These are phyloP conservation scores for Habrosyne pyritoides DNA, from an alignment of 2,888 invertebrate species.

Conservation along the genomic window DNA sequence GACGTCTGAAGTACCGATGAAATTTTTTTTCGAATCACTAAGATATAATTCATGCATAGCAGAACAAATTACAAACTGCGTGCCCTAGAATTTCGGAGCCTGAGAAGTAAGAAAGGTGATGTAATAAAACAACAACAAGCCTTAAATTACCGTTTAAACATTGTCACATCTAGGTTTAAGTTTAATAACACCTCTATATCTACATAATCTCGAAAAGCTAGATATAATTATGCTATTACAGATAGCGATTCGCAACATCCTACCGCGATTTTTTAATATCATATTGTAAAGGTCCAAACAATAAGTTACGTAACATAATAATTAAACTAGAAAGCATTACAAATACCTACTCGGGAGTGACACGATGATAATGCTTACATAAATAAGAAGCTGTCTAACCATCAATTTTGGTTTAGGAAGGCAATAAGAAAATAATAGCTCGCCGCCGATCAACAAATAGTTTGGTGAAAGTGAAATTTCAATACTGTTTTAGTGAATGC, in stretches of 20 bases:
- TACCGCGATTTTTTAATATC: neutral
- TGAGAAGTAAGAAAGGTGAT: too few relatives aligned
- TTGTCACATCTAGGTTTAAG: too few relatives aligned
- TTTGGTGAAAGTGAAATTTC: slow-evolving; percentile 75
- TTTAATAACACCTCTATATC: neutral
- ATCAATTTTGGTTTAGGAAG: slow-evolving; percentile 64
- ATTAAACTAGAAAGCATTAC: slow-evolving; percentile 65
- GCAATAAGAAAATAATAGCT: slow-evolving; percentile 55
- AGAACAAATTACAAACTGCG: neutral
- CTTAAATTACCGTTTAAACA: too few relatives aligned
- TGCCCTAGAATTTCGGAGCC: neutral
- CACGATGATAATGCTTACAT: slow-evolving; percentile 64
- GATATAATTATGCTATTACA: slow-evolving; percentile 8
- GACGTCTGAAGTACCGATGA: slow-evolving; percentile 17
- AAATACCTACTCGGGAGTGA: slow-evolving; percentile 40
- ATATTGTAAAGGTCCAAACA: slow-evolving; percentile 27
- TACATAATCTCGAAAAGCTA: neutral
- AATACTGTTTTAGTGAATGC: slow-evolving; percentile 65
- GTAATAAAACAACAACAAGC: too few relatives aligned
- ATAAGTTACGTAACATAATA: slow-evolving; percentile 50
- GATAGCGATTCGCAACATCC: neutral
- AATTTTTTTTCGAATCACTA: neutral
- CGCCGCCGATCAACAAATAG: slow-evolving; percentile 55
- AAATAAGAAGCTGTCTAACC: slow-evolving; percentile 56
- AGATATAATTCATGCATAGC: neutral